Conservation (phyloP, 2,888 invertebrate species). For the Aphrophora alni region DNA sequence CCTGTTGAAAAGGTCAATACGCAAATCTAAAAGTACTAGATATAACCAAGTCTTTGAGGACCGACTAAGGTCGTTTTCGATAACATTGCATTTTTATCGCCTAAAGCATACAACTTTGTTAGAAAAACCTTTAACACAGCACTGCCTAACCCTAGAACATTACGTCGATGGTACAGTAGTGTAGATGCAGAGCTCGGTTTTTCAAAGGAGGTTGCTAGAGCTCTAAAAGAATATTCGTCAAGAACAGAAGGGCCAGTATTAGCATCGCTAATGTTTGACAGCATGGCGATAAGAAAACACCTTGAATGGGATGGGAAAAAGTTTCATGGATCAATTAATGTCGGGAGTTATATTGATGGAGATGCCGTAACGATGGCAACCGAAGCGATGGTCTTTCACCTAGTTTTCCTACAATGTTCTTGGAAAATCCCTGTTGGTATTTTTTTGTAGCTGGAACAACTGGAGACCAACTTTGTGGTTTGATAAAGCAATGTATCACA, state of each 20-base stretch:
- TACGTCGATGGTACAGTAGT: conserved; percentile 31
- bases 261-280: conserved; percentile 18
- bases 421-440: conserved; percentile 18
- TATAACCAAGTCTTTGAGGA: conserved; percentile 23
- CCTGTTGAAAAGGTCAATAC: conserved; percentile 18
- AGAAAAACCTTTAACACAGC: conserved; percentile 28
- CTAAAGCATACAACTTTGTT: conserved; percentile 23
- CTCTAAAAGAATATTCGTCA: neutral
- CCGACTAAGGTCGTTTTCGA: conserved; percentile 23
- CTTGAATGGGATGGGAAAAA: neutral
- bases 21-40: neutral
- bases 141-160: conserved; percentile 19
- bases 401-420: neutral
- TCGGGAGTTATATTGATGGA: neutral
- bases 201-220: conserved; percentile 26
- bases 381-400: conserved; percentile 16
- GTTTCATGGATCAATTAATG: conserved; percentile 23
- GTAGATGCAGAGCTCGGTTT: conserved; percentile 53
- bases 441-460: conserved; percentile 9
- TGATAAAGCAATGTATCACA: conserved; percentile 16
- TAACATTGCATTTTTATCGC: conserved; percentile 26
- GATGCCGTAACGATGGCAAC: neutral
- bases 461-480: conserved; percentile 13
- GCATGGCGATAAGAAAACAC: conserved; percentile 21
- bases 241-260: neutral